Evolutionary conservation across 2,888 invertebrate species (phyloP).

Genomic region (Pterobdella sp.): DNA sequence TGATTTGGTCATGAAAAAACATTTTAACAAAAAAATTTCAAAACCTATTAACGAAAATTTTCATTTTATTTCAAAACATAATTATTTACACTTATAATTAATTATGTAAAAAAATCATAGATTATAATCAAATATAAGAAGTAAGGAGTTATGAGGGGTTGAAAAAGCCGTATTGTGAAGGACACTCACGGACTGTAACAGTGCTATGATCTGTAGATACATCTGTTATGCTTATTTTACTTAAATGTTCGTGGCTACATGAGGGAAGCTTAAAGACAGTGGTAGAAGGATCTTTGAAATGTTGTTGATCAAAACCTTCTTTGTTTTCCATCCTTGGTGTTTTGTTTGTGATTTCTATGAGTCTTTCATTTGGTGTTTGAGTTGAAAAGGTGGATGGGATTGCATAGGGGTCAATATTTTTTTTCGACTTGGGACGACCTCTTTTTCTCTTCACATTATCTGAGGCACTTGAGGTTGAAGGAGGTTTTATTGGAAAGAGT

Average conservation of each 20-base stretch:
- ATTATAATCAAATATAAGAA: no score
- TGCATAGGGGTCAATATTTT: background rate
- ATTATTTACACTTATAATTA: background rate
- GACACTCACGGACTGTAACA: background rate
- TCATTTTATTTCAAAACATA: background rate
- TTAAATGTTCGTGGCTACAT: background rate
- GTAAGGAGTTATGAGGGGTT: background rate
- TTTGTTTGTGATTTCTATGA: background rate
- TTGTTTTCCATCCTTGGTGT: background rate
- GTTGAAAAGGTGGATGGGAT: background rate
- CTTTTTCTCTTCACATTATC: background rate
- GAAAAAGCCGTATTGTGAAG: slow-evolving; percentile 1
- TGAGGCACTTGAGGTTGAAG: background rate
- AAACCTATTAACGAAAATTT: background rate
- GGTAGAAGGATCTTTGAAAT: no score
- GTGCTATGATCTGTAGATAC: background rate
- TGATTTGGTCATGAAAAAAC: background rate
- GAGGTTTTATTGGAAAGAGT: background rate
- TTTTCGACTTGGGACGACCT: background rate
- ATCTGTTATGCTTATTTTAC: background rate
- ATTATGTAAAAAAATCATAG: background rate
- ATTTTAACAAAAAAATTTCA: background rate
- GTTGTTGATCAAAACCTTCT: no score
- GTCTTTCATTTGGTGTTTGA: background rate
- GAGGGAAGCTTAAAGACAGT: no score